Conservation (phyloP, 2,113 vertebrate genomes). For the Hippocampus zosterae region DNA sequence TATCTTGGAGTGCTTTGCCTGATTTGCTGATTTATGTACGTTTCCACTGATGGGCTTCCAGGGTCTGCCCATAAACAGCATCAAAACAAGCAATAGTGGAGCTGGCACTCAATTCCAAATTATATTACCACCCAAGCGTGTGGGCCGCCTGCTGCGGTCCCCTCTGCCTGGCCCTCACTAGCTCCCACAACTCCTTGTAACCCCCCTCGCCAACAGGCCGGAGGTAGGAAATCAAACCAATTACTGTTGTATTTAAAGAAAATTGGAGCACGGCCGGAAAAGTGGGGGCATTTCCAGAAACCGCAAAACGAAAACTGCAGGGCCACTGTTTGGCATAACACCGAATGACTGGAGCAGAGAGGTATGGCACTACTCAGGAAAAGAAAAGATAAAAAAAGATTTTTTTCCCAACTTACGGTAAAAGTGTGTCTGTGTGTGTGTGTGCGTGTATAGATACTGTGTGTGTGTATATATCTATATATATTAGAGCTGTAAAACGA, state of each 20-base stretch:
- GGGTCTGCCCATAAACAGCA: slow-evolving; percentile 57
- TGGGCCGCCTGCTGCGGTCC: slow-evolving; percentile 46
- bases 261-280: slow-evolving; percentile 72
- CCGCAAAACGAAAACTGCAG: slow-evolving; percentile 61
- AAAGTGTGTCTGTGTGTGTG: too few species aligned
- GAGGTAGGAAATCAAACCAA: slow-evolving; percentile 76
- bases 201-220: slow-evolving; percentile 47
- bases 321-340: slow-evolving; percentile 42
- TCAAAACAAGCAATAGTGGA: slow-evolving; percentile 45
- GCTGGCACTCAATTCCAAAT: slow-evolving; percentile 44
- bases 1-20: slow-evolving; percentile 7
- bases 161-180: slow-evolving; percentile 35
- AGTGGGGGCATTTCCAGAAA: slow-evolving; percentile 67
- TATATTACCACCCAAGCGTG: slow-evolving; percentile 59
- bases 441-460: too few species aligned
- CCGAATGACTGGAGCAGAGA: slow-evolving; percentile 18
- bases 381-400: slow-evolving; percentile 5
- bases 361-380: slow-evolving; percentile 6
- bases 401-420: slow-evolving; percentile 13
- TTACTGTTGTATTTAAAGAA: slow-evolving; percentile 74
- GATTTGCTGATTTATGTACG: slow-evolving; percentile 37
- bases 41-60: slow-evolving; percentile 55
- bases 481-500: too few species aligned
- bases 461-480: too few species aligned
- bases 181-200: slow-evolving; percentile 23